phyloP scores from a whole-genome alignment of 2,797 vertebrate genomes.

The Leontopithecus rosalia region DNA sequence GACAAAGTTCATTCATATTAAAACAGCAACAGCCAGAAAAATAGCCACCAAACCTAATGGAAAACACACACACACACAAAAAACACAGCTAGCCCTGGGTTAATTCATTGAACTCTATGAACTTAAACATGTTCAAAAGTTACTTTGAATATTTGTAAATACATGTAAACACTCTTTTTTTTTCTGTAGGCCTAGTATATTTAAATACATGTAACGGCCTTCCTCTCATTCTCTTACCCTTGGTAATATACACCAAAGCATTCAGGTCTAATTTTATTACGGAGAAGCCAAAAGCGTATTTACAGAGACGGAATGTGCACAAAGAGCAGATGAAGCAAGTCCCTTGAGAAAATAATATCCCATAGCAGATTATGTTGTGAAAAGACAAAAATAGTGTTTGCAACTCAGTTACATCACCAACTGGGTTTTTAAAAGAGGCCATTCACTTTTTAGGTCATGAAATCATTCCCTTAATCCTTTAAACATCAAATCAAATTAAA shows the following conservation, averaged over 20 bases:
- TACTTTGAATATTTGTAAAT: slow-evolving; percentile 1
- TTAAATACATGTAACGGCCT: slow-evolving; percentile 70
- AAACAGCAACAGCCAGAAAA: slow-evolving; percentile 31
- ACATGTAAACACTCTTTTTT: slow-evolving; percentile 59
- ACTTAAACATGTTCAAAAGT: slow-evolving; percentile 17
- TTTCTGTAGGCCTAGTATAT: slow-evolving; percentile 63
- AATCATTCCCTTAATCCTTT: slow-evolving; percentile 79
- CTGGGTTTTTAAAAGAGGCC: slow-evolving; percentile 75
- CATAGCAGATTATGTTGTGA: slow-evolving; percentile 82
- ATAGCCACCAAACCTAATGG: neutral
- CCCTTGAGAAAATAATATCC: slow-evolving; percentile 83
- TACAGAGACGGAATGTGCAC: slow-evolving; percentile 83
- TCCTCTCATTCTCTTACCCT: slow-evolving; percentile 75
- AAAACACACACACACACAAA: neutral
- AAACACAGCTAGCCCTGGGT: neutral
- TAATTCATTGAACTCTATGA: neutral
- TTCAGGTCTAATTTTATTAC: slow-evolving; percentile 81
- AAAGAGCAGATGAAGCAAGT: slow-evolving; percentile 82
- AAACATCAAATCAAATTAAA: slow-evolving; percentile 82
- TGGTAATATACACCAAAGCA: slow-evolving; percentile 71
- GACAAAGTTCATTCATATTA: neutral
- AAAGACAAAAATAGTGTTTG: slow-evolving; percentile 75
- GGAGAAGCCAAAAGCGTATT: slow-evolving; percentile 85
- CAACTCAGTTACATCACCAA: slow-evolving; percentile 79
- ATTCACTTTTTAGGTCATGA: slow-evolving; percentile 76